These are phyloP conservation scores for Thamnophis elegans DNA, from an alignment of 2,797 vertebrate species.

Conservation along the genomic window DNA sequence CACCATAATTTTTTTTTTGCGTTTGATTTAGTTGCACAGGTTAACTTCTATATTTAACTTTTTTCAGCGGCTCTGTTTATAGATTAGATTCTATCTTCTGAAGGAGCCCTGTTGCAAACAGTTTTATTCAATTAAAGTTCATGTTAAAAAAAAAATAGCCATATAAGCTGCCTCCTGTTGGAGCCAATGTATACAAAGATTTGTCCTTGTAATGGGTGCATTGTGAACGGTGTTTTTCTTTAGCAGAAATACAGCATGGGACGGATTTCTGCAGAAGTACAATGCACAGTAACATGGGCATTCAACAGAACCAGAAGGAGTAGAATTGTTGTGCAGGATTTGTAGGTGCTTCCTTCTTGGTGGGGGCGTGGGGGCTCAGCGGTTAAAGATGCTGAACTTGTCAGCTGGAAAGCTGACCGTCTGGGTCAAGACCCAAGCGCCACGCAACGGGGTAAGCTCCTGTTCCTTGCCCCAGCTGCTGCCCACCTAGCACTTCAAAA, in stretches of 20 bases:
- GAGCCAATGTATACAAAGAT: neutral
- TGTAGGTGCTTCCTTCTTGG: neutral
- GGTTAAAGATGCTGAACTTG: neutral
- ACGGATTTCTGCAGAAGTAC: neutral
- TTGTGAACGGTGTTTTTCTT: neutral
- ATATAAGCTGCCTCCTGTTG: neutral
- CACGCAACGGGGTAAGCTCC: neutral
- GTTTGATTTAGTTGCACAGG: slow-evolving; percentile 57
- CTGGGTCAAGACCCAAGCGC: neutral
- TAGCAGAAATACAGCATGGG: neutral
- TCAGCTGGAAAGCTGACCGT: neutral
- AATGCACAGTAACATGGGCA: neutral
- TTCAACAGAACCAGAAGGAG: neutral
- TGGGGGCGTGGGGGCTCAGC: too few relatives aligned
- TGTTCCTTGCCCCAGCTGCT: neutral
- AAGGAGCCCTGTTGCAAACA: slow-evolving; percentile 40
- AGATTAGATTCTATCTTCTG: slow-evolving; percentile 49
- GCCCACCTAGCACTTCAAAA: too few relatives aligned
- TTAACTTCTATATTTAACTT: slow-evolving; percentile 44
- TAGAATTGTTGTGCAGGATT: neutral
- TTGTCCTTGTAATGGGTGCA: neutral
- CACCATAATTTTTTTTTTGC: slow-evolving; percentile 37
- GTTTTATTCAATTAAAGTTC: slow-evolving; percentile 53
- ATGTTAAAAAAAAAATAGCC: slow-evolving; percentile 33
- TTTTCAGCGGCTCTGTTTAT: slow-evolving; percentile 52